Conservation (phyloP, 2,113 vertebrate species). For the Noctilio leporinus region DNA sequence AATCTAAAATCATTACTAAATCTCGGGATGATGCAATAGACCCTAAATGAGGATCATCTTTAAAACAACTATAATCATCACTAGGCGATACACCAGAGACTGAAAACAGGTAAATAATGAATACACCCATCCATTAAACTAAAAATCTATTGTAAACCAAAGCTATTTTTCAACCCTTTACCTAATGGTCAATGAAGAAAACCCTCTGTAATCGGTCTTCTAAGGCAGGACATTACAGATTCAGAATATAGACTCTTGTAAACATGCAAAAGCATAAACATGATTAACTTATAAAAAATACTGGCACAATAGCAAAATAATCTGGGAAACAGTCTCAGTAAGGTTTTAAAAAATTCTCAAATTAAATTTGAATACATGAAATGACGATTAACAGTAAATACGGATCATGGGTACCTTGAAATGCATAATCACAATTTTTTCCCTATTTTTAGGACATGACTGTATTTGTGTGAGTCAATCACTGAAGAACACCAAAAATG, state of each 20-base stretch:
- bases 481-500: constrained; percentile 59
- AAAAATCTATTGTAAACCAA: constrained; percentile 78
- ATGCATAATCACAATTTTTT: constrained; percentile 5
- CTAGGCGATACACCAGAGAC: constrained; percentile 70
- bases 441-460: constrained; percentile 44
- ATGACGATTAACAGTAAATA: constrained; percentile 47
- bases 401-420: constrained; percentile 30
- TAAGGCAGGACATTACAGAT: constrained; percentile 67
- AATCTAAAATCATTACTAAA: constrained; percentile 87
- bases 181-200: constrained; percentile 75
- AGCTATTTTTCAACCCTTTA: constrained; percentile 81
- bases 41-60: constrained; percentile 80
- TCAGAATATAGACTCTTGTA: constrained; percentile 55
- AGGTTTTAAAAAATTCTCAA: constrained; percentile 48
- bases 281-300: constrained; percentile 51
- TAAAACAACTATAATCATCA: constrained; percentile 81
- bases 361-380: constrained; percentile 56
- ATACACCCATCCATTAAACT: constrained; percentile 79
- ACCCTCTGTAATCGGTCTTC: constrained; percentile 56
- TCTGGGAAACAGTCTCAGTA: constrained; percentile 34
- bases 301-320: constrained; percentile 56
- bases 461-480: constrained; percentile 61
- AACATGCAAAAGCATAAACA: constrained; percentile 44
- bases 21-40: constrained; percentile 79
- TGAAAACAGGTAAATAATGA: constrained; percentile 81